Base-by-base conservation (phyloP, 2,888 invertebrate species). In the Yponomeuta plumbellus region DNA sequence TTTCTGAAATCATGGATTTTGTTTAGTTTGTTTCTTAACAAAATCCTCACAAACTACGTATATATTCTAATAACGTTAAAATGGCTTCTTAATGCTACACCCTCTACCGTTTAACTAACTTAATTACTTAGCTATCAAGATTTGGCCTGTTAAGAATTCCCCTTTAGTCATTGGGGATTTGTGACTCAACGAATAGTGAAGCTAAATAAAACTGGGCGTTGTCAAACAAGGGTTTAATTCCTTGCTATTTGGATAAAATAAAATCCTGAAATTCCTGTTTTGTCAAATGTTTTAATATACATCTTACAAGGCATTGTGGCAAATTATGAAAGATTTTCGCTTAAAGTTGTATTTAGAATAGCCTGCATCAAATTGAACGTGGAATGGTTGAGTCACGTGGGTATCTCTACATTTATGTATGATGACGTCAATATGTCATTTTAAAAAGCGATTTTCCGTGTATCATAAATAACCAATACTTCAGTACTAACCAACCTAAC, bases 101-200 rank as follows among this genome's bases (percentile, higher is more conserved):
- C 34, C 8, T 34, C 34, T 34, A 10, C 34, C 6, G 6, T 34
- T 34, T 34, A 34, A 34, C 34, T 34, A 8, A 34, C 5, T 8
- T 34, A 34, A 34, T 34, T 34, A 34, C 34, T 34, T 34, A 34
- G 8, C 66, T 68, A 71, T 71, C 69, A 70, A 63, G 63, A 39
- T 66, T 70, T 61, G 66, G 69, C 70, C 70, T 69, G 68, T 71
- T 76, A 66, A 77, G 77, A 74, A 76, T 78, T 81, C 74, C 81
- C 84, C 76, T 72, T 79, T 78, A 80, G 70, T 80, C 78, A 78
- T 78, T 76, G 70, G 70, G 73, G 74, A 78, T 75, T 75, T 76
- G 68, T n/a, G 44, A 44, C 66, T 73, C 71, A 69, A 68, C 34
- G 8, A 73, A 70, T 69, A 68, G 66, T 22, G 62, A 44, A 65